phyloP scores from a whole-genome alignment of 2,113 vertebrate genomes.

The Perca schrenkii region DNA sequence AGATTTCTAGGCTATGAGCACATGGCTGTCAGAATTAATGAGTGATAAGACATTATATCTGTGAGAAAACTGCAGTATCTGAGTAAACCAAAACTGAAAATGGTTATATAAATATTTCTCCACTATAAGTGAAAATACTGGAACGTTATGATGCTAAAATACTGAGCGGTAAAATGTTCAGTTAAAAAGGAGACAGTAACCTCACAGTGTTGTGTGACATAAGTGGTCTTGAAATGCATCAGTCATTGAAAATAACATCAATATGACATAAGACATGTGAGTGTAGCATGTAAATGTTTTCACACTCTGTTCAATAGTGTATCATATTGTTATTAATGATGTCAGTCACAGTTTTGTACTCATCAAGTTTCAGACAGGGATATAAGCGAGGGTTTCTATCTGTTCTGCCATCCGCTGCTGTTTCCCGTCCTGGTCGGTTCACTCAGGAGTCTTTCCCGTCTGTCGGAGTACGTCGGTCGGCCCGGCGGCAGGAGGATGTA shows the following conservation, averaged over 20 bases:
- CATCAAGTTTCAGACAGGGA: neutral
- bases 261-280: constrained; percentile 13
- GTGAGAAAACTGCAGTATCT: constrained; percentile 13
- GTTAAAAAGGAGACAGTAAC: constrained; percentile 33
- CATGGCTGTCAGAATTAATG: constrained; percentile 17
- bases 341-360: constrained; percentile 14
- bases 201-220: constrained; percentile 21
- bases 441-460: constrained; percentile 87
- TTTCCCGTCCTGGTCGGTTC: constrained; percentile 78
- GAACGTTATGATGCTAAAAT: constrained; percentile 62
- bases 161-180: constrained; percentile 67
- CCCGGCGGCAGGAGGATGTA: constrained; percentile 96
- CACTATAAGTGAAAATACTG: constrained; percentile 50
- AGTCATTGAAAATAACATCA: constrained; percentile 25
- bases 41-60: constrained; percentile 20
- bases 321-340: constrained; percentile 13
- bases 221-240: constrained; percentile 21
- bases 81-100: neutral
- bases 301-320: constrained; percentile 1
- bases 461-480: constrained; percentile 87
- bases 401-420: constrained; percentile 56
- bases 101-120: constrained; percentile 26
- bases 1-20: too few species aligned
- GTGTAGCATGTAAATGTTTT: constrained; percentile 23
- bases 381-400: constrained; percentile 49